A percentile compares a stretch with the other conserved stretches of the same genome.
These are phyloP conservation scores for Mimas tiliae DNA, from an alignment of 2,888 invertebrate genomes.

Conservation along the genomic window DNA sequence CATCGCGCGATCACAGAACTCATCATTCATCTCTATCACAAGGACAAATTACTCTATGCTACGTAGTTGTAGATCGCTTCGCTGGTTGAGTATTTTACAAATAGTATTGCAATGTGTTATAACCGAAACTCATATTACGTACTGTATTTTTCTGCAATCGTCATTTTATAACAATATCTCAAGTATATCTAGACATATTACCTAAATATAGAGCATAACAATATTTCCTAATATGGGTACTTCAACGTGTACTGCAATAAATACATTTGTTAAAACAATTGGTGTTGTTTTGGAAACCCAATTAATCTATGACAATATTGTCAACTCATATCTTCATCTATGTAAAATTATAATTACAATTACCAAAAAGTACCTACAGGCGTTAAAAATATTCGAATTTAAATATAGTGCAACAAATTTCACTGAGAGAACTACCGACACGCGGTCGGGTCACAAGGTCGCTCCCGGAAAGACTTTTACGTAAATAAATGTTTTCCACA, in stretches of 20 bases:
- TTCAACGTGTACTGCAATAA: too few species aligned
- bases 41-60: conserved; percentile 4
- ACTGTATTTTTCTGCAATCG: neutral
- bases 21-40: too few species aligned
- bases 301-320: neutral
- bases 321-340: neutral
- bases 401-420: conserved; percentile 21
- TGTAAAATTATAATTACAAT: too few species aligned
- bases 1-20: too few species aligned
- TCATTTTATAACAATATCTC: neutral
- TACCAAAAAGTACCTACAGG: too few species aligned
- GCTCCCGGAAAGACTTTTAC: conserved; percentile 53
- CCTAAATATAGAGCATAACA: too few species aligned
- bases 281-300: neutral
- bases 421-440: conserved; percentile 29
- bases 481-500: conserved; percentile 50
- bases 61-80: neutral
- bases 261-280: too few species aligned
- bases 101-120: neutral
- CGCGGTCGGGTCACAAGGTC: conserved; percentile 41
- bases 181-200: too few species aligned
- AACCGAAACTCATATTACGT: neutral
- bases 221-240: too few species aligned
- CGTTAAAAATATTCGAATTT: conserved; percentile 1
- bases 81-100: neutral